Base-by-base conservation (phyloP, 1,140 invertebrate genomes). In the Piezodorus guildinii region DNA sequence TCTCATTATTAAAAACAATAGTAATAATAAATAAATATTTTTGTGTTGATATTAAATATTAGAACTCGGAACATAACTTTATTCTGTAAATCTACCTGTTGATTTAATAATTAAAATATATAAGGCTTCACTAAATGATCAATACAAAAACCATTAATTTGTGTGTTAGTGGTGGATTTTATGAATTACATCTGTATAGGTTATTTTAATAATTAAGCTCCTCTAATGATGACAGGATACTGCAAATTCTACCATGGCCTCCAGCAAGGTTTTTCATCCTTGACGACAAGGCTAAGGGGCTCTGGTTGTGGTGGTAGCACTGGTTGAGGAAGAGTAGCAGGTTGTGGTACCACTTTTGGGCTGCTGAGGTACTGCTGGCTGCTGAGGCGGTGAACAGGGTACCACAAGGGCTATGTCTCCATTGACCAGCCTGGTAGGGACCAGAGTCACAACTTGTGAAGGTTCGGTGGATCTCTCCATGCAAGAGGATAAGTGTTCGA, bases 401-500 rank as follows among this genome's bases (percentile, higher is more conserved):
- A 86, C 69, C 54, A 86, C 71, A 67, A 85, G 70, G 61, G 83
- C 76, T 70, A 85, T 76, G 71, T 85, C 79, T 62, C 84, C 77
- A 61, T 80, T 81, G 0, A 81, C 78, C 59, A 85, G 68, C 43
- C 81, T 73, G 58, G 79, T 85, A 45, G 79, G 83, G 19, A 81
- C 80, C 63, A 84, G 73, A 5, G 52, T 56, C 17, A 56, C 52
- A 10, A 56, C 52, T 23, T 10, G 68, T 80, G 83, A 14, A 80
- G 75, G 44, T 77, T 78, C 39, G 3, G 4, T 56, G 2, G 17
- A 16, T 56, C 52, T 21, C 17, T 71, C 77, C 65, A 90, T 78
- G 74, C 86, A 89, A 9, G 80, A 81, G 51, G 83, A 80, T 65
- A 92, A 77, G 72, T 90, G 87, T 65, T 82, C 77, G 64, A 90